These are phyloP conservation scores for Brevimyrus niger DNA, from an alignment of 2,113 vertebrate species.

Conservation along the genomic window DNA sequence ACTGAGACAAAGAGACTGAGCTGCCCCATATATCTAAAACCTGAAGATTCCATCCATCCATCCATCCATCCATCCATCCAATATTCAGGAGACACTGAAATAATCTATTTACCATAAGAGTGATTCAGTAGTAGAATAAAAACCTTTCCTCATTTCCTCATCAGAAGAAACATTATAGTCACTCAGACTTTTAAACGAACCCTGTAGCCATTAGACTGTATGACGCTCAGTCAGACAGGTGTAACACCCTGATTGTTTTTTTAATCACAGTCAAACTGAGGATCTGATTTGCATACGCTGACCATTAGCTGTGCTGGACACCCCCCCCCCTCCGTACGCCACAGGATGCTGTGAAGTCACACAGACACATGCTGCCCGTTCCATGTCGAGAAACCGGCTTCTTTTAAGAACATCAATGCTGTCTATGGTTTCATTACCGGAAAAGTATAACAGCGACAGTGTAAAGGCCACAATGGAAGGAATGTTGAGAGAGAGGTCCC, in stretches of 20 bases:
- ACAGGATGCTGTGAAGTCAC: not conserved
- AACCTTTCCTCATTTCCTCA: not conserved
- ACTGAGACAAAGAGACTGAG: not conserved
- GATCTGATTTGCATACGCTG: not conserved
- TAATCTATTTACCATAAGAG: not conserved
- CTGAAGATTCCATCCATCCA: no score
- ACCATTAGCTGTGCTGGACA: not conserved
- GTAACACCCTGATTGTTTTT: not conserved
- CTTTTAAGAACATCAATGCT: not conserved
- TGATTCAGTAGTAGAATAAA: not conserved
- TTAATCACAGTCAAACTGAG: not conserved
- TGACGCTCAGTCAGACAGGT: not conserved
- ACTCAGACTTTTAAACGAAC: not conserved
- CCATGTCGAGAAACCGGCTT: not conserved
- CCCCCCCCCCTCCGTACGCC: not conserved
- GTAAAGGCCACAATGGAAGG: not conserved
- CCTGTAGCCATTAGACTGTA: not conserved
- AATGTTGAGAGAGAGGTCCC: not conserved
- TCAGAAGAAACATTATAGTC: not conserved
- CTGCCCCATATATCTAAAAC: not conserved
- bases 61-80: not conserved
- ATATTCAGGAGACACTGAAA: not conserved
- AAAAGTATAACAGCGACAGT: not conserved
- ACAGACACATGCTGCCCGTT: not conserved
- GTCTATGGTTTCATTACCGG: not conserved